Percentiles rank a stretch among this genome's conserved stretches.
phyloP scores from a whole-genome alignment of 2,888 invertebrate genomes.

The Blastobasis adustella region DNA sequence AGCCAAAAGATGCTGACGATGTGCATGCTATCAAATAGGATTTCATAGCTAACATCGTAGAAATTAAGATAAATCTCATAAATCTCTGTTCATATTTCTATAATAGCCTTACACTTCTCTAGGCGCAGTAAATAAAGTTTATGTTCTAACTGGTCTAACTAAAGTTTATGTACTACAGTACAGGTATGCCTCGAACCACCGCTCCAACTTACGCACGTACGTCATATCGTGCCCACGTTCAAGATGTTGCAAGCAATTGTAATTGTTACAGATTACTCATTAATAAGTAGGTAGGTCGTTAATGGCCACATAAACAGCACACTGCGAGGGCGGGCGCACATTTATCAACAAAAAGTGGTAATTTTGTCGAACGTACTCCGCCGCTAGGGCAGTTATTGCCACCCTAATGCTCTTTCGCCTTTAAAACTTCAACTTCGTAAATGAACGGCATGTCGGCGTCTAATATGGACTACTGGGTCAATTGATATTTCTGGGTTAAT shows the following conservation, averaged over 20 bases:
- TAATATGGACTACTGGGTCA: not conserved
- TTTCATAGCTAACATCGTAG: too few species aligned
- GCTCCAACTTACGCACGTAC: slow-evolving; percentile 1
- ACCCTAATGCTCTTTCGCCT: slow-evolving; percentile 33
- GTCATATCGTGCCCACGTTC: slow-evolving; percentile 22
- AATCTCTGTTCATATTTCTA: too few species aligned
- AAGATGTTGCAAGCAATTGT: slow-evolving; percentile 47
- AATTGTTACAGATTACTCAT: slow-evolving; percentile 65
- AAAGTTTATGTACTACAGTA: too few species aligned
- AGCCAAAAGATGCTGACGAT: too few species aligned
- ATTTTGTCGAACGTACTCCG: slow-evolving; percentile 59
- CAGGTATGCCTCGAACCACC: not conserved
- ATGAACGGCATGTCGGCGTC: slow-evolving; percentile 9
- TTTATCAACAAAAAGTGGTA: slow-evolving; percentile 70
- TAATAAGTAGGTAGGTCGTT: slow-evolving; percentile 67
- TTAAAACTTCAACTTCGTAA: slow-evolving; percentile 37
- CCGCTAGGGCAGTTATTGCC: slow-evolving; percentile 44
- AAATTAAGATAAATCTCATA: too few species aligned
- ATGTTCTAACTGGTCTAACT: too few species aligned
- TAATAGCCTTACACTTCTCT: too few species aligned
- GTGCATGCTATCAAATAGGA: too few species aligned
- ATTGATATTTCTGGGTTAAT: not conserved
- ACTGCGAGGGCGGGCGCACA: slow-evolving; percentile 42
- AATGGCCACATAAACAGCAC: slow-evolving; percentile 69
- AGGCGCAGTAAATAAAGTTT: too few species aligned